Conservation (phyloP, 1,140 invertebrate species). For the Zaprionus kolodkinae region DNA sequence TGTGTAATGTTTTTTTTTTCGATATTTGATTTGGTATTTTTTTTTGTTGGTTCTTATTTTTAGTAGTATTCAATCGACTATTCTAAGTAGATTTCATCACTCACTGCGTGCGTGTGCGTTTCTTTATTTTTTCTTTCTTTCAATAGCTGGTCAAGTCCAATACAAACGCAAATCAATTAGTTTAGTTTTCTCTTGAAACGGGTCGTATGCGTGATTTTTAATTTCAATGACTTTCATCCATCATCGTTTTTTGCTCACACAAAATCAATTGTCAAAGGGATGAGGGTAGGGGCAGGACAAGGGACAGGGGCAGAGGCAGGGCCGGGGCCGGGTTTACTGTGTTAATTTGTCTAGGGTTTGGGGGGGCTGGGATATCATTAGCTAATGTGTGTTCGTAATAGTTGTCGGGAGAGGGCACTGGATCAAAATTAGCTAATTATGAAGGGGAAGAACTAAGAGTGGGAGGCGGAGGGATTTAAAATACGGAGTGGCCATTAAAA, state of each 20-base stretch:
- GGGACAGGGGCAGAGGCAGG: not conserved
- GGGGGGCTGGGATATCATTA: constrained; percentile 6
- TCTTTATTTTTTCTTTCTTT: constrained; percentile 26
- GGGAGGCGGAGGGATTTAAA: not conserved
- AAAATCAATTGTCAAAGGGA: constrained; percentile 25
- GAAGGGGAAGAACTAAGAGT: not conserved
- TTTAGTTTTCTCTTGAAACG: constrained; percentile 51
- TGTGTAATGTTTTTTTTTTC: constrained; percentile 53
- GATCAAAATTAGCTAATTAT: constrained; percentile 12
- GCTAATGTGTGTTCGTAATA: constrained; percentile 15
- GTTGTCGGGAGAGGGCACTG: not conserved
- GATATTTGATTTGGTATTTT: constrained; percentile 35
- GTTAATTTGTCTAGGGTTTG: constrained; percentile 8
- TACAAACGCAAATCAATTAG: constrained; percentile 78
- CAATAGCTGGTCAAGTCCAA: constrained; percentile 73
- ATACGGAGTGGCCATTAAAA: constrained; percentile 19
- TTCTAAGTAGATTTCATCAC: constrained; percentile 41
- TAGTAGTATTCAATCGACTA: constrained; percentile 39
- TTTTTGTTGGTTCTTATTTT: constrained; percentile 39
- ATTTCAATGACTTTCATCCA: constrained; percentile 33
- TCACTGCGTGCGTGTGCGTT: constrained; percentile 81
- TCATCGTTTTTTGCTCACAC: constrained; percentile 34
- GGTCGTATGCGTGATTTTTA: constrained; percentile 67
- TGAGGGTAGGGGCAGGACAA: not conserved
- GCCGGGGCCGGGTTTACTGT: not conserved